phyloP scores from a whole-genome alignment of 2,888 invertebrate genomes.

The Lordiphosa fenestrarum region DNA sequence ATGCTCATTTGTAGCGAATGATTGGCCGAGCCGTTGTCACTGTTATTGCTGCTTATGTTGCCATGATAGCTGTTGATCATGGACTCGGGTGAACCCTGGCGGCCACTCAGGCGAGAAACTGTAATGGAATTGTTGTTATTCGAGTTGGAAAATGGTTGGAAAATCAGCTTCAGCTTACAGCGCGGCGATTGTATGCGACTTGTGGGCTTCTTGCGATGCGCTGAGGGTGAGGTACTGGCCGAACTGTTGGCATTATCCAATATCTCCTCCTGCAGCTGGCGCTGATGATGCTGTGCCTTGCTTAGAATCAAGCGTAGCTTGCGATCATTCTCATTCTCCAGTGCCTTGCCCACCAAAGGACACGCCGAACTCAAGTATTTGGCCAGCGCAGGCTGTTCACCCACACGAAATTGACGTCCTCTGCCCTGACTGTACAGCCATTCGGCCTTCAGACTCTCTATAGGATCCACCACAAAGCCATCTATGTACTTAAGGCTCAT shows the following conservation, averaged over 20 bases:
- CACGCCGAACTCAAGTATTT: conserved; percentile 92
- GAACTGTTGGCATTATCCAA: conserved; percentile 78
- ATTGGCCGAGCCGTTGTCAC: conserved; percentile 73
- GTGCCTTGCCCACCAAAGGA: conserved; percentile 89
- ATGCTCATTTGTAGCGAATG: conserved; percentile 79
- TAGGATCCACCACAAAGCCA: conserved; percentile 92
- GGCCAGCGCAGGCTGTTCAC: conserved; percentile 90
- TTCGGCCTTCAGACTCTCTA: conserved; percentile 95
- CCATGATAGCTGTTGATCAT: conserved; percentile 87
- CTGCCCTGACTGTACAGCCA: conserved; percentile 97
- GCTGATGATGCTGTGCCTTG: conserved; percentile 95
- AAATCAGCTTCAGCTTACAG: conserved; percentile 67
- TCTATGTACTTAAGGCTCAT: conserved; percentile 92
- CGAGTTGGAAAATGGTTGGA: too few species aligned
- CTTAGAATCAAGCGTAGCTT: conserved; percentile 91
- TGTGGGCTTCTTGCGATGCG: conserved; percentile 77
- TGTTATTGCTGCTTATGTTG: conserved; percentile 74
- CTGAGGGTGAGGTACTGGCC: conserved; percentile 79
- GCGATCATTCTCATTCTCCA: conserved; percentile 92
- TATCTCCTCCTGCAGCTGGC: conserved; percentile 88
- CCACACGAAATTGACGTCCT: conserved; percentile 91
- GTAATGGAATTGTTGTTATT: not conserved
- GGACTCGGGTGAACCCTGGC: conserved; percentile 86
- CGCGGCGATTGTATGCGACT: conserved; percentile 80
- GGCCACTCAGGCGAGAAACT: conserved; percentile 80